Base-by-base conservation (phyloP, 2,888 invertebrate species). In the Rhagonycha fulva region DNA sequence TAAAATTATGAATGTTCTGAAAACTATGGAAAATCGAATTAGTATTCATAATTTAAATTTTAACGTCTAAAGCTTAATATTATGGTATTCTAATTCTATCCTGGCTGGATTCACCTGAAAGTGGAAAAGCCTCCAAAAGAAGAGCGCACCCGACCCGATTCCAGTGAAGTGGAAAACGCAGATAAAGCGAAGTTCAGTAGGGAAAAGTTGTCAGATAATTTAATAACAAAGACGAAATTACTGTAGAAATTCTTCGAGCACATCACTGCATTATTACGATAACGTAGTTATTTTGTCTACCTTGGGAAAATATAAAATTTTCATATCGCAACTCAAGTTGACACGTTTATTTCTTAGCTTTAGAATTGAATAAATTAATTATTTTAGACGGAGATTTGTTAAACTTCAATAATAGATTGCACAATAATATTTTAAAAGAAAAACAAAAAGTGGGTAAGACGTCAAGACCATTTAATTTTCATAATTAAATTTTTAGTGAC, bases 131-230 rank as follows among this genome's bases (percentile, higher is more conserved):
- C 68, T 75, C 78, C 75, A 73, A 78, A 76, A 77, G 77, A 77
- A 77, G 72, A 75, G 75, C 72, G 75, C 73, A 72, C 76, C 76
- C 78, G 75, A 76, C 78, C 76, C 78, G 81, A 77, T 80, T 80
- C 84, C 83, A 86, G 84, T 86, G 85, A 85, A 86, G 86, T 84
- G 87, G 87, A 87, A 87, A 87, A 87, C 87, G 84, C 85, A 86
- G 87, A 87, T 87, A 87, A 87, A 87, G 86, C 86, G 86, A 86
- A 87, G 84, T 87, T 84, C 85, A 84, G 84, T 82, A 83, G 84
- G 84, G 87, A 86, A 87, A 87, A 87, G 86, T 87, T 87, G 87
- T 86, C 86, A 87, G 87, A 87, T 87, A 87, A 87, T 87, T 87
- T 87, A 87, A 87, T 87, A 87, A 87, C 87, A 87, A 87, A 87